These are phyloP conservation scores for Sinosuthora webbiana DNA, from an alignment of 2,113 vertebrate genomes.

Conservation along the genomic window DNA sequence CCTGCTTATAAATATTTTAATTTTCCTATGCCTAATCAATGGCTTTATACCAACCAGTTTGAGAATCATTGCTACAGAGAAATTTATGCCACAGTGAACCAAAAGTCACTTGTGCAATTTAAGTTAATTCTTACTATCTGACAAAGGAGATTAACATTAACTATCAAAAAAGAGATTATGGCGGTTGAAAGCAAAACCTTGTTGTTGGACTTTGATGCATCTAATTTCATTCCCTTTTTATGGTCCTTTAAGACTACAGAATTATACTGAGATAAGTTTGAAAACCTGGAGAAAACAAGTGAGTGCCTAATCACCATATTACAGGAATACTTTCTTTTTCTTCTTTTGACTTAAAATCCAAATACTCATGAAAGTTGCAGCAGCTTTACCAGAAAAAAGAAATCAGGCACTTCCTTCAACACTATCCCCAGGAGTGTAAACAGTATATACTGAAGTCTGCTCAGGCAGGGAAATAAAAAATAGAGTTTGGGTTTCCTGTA, in stretches of 20 bases:
- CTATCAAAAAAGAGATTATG: not conserved
- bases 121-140: not conserved
- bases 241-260: not conserved
- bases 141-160: not conserved
- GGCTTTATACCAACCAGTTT: not conserved
- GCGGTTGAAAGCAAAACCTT: not conserved
- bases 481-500: not conserved
- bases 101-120: not conserved
- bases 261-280: not conserved
- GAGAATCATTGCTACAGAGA: not conserved
- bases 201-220: not conserved
- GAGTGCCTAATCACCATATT: not conserved
- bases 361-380: not conserved
- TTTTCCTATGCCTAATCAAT: not conserved
- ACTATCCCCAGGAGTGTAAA: not conserved
- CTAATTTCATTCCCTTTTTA: not conserved
- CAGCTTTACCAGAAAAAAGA: not conserved
- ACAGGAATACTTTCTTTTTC: not conserved
- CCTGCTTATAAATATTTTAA: not conserved
- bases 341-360: not conserved
- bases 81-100: not conserved
- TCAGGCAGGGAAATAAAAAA: not conserved
- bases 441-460: not conserved
- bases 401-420: not conserved
- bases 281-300: not conserved